phyloP scores from a whole-genome alignment of 2,888 invertebrate genomes.

The Uloborus plumipes region DNA sequence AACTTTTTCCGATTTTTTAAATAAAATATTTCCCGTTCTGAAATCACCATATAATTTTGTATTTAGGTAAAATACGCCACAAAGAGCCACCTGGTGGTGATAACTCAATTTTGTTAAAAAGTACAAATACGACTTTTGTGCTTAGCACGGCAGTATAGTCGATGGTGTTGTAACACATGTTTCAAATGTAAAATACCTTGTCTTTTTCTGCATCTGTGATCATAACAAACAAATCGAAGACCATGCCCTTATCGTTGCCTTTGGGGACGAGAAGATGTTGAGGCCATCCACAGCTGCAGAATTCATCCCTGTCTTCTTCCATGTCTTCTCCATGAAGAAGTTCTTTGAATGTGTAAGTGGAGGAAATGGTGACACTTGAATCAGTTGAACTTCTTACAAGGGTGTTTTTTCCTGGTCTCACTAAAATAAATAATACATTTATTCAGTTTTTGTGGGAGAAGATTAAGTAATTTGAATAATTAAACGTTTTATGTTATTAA shows the following conservation, averaged over 20 bases:
- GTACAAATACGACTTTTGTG: too few relatives aligned
- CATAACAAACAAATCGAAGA: slow-evolving; percentile 82
- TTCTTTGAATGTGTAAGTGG: slow-evolving; percentile 84
- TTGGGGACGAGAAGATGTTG: slow-evolving; percentile 84
- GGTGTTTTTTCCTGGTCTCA: slow-evolving; percentile 76
- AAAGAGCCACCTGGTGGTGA: too few relatives aligned
- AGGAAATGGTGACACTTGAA: slow-evolving; percentile 86
- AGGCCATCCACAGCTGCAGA: slow-evolving; percentile 92
- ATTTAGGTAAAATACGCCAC: too few relatives aligned
- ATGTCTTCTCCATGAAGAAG: slow-evolving; percentile 73
- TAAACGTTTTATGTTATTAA: too few relatives aligned
- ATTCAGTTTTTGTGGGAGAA: too few relatives aligned
- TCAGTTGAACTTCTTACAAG: slow-evolving; percentile 79
- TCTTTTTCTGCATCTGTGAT: slow-evolving; percentile 81
- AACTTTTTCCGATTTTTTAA: too few relatives aligned
- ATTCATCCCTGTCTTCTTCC: slow-evolving; percentile 76
- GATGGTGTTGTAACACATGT: neutral
- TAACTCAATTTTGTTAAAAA: too few relatives aligned
- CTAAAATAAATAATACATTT: slow-evolving; percentile 71
- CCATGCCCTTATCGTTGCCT: slow-evolving; percentile 79
- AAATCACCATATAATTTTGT: too few relatives aligned
- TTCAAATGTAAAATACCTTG: slow-evolving; percentile 72
- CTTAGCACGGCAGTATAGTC: too few relatives aligned
- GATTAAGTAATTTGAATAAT: too few relatives aligned
- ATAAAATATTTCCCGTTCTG: too few relatives aligned